Evolutionary conservation across 2,113 vertebrate genomes (phyloP).

Genomic region (Cyphomyrus plagiostoma): DNA sequence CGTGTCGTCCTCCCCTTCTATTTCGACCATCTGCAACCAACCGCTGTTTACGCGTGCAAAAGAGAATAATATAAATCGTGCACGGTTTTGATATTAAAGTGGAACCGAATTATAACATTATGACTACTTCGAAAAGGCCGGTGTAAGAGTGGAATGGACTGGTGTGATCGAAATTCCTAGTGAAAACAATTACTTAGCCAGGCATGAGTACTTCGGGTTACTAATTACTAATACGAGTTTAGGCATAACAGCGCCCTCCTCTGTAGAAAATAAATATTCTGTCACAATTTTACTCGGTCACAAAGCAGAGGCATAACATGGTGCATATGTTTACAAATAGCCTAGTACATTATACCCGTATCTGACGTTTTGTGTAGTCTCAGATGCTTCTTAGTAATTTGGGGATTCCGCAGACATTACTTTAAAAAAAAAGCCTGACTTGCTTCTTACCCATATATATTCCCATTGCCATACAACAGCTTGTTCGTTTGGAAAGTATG

Average conservation of each 20-base stretch:
- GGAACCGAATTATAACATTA: neutral
- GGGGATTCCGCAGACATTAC: neutral
- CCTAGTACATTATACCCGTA: neutral
- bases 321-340: neutral
- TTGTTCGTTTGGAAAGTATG: neutral
- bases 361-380: neutral
- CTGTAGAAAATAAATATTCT: neutral
- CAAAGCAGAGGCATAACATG: neutral
- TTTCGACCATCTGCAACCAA: neutral
- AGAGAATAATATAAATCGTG: neutral
- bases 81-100: neutral
- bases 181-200: neutral
- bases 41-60: neutral
- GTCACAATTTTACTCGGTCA: neutral
- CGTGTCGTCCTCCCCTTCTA: neutral
- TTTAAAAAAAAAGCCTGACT: neutral
- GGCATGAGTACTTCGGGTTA: neutral
- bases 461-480: neutral
- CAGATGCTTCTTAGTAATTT: neutral
- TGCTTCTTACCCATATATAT: neutral
- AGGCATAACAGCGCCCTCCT: conserved; percentile 17
- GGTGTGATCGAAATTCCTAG: neutral
- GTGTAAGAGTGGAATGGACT: neutral
- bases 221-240: neutral
- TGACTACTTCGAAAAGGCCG: neutral